A percentile compares a stretch with the other conserved stretches of the same genome.
These are phyloP conservation scores for Polia nebulosa DNA, from an alignment of 2,888 invertebrate genomes.

Conservation along the genomic window DNA sequence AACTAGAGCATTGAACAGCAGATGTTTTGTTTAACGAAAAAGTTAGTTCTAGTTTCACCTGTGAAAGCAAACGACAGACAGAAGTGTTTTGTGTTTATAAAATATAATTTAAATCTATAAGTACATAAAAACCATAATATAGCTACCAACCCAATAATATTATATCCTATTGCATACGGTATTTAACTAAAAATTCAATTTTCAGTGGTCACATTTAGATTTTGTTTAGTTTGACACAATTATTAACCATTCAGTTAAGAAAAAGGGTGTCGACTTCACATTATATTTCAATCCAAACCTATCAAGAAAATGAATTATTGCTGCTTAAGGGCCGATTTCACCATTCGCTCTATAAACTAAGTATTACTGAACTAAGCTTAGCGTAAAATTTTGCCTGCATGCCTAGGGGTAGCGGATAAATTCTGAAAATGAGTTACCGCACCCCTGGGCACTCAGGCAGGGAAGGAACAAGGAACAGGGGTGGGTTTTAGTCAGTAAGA, in stretches of 20 bases:
- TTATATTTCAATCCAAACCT: too few relatives aligned
- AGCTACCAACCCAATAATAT: background rate
- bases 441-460: too few relatives aligned
- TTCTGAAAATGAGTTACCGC: too few relatives aligned
- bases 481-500: too few relatives aligned
- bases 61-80: background rate
- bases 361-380: too few relatives aligned
- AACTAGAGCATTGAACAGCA: background rate
- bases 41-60: background rate
- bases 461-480: too few relatives aligned
- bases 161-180: background rate
- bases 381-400: too few relatives aligned
- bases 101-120: background rate
- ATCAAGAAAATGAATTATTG: too few relatives aligned
- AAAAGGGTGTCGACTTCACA: too few relatives aligned
- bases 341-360: too few relatives aligned
- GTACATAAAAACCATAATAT: background rate
- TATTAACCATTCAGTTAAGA: background rate
- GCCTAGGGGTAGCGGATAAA: too few relatives aligned
- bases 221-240: background rate
- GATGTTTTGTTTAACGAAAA: conserved; percentile 19
- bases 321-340: too few relatives aligned
- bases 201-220: background rate
- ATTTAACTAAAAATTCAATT: background rate
- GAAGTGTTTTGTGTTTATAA: background rate